Evolutionary conservation across 2,888 invertebrate genomes (phyloP).

Genomic region (Dromius quadrimaculatus): DNA sequence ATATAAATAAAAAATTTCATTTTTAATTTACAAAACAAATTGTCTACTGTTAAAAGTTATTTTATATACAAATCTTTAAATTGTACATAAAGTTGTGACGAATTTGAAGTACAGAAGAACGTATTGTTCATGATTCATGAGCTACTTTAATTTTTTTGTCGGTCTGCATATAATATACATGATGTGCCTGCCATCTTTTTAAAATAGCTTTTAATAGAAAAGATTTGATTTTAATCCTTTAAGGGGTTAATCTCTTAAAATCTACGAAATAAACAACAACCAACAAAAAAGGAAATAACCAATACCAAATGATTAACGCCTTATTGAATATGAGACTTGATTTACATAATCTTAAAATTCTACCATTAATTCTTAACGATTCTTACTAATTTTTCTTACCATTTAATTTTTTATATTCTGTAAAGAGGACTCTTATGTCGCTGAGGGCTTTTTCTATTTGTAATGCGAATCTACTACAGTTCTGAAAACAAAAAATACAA

Average conservation of each 20-base stretch:
- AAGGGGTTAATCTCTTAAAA: constrained; percentile 46
- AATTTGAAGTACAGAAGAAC: too few relatives aligned
- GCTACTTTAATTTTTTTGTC: too few relatives aligned
- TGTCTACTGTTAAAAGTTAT: constrained; percentile 44
- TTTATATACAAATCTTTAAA: constrained; percentile 43
- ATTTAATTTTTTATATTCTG: constrained; percentile 69
- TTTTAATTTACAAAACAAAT: constrained; percentile 35
- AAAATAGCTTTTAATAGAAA: constrained; percentile 29
- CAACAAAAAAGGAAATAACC: constrained; percentile 51
- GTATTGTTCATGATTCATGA: too few relatives aligned
- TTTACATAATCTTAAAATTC: constrained; percentile 40
- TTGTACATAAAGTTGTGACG: constrained; percentile 31
- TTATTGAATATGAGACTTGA: constrained; percentile 45
- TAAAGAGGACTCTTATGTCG: constrained; percentile 75
- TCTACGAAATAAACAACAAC: constrained; percentile 50
- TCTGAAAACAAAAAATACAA: constrained; percentile 69
- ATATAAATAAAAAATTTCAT: constrained; percentile 49
- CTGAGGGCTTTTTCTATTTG: constrained; percentile 74
- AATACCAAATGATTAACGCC: constrained; percentile 51
- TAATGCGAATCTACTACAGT: constrained; percentile 82
- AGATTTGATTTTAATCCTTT: constrained; percentile 20
- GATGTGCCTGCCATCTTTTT: constrained; percentile 45
- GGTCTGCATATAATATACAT: constrained; percentile 25
- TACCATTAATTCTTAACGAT: constrained; percentile 28
- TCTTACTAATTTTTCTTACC: constrained; percentile 60